Percentiles rank a stretch among this genome's conserved stretches.
Conservation (phyloP, 2,113 vertebrate genomes). For the Spilogale gracilis region DNA sequence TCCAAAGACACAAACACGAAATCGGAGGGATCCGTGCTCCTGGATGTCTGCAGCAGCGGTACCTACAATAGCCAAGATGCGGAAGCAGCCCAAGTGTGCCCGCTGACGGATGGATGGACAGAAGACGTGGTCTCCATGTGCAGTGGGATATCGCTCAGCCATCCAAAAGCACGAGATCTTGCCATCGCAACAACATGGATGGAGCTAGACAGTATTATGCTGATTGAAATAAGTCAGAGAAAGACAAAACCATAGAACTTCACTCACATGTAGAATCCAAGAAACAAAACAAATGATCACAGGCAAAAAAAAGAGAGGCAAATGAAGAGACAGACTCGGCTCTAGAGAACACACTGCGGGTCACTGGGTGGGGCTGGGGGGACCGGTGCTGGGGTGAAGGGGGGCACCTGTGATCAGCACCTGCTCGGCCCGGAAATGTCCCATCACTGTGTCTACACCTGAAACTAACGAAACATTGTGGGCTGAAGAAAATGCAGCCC, state of each 20-base stretch:
- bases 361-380: neutral
- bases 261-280: neutral
- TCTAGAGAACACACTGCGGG: neutral
- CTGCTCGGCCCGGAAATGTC: neutral
- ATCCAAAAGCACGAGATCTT: neutral
- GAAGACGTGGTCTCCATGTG: neutral
- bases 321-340: neutral
- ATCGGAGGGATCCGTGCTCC: neutral
- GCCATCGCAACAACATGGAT: neutral
- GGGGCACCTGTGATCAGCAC: neutral
- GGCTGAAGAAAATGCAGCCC: neutral
- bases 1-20: neutral
- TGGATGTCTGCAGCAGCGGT: neutral
- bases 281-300: neutral
- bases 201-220: neutral
- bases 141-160: neutral
- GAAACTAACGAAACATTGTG: neutral
- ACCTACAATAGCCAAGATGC: neutral
- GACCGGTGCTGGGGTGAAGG: fast-evolving
- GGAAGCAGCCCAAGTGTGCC: neutral
- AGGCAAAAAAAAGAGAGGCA: neutral
- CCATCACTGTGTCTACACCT: neutral
- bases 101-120: neutral
- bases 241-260: neutral
- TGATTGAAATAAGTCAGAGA: neutral